Base-by-base conservation (phyloP, 2,888 invertebrate species). In the Helicoverpa assulta region DNA sequence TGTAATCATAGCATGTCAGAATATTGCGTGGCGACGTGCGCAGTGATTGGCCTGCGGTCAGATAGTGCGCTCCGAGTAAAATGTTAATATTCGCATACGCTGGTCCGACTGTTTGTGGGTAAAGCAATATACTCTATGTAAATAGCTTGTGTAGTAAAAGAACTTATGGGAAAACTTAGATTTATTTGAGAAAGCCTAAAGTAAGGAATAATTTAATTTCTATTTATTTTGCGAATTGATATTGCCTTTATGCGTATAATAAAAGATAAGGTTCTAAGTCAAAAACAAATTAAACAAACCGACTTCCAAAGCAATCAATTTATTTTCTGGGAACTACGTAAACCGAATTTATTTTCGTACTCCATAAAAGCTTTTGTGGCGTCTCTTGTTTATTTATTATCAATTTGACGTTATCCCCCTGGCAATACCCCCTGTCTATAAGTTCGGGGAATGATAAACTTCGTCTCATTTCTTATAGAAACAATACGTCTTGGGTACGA, bases 401-500 rank as follows among this genome's bases (percentile, higher is more conserved):
- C 43, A 43, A 43, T 43, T 16, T 16, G 16, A 43, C 21, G 8
- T 14, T 18, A 43, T 26, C 21, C 16, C 43, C 40, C 19, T 14
- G 5, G 7, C 16, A 75, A 55, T 19, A 19, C 26, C 5, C 12
- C n/a, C 19, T 19, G 8, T 52, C 37, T 26, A 43, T 51, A 43
- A 16, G n/a, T 18, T 59, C 69, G 18, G 12, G 50, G 16, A 58
- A 76, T 37, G 43, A 56, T 53, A 70, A 51, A 58, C 21, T 63
- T 51, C 37, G 19, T 52, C 70, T 43, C 70, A 59, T 52, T 64
- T 69, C 60, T 71, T 33, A 56, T n/a, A 53, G 18, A 21, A 72
- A 40, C 67, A 67, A 67, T 75, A 73, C 21, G 18, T 78, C 78
- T 75, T 73, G 12, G 26, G 53, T 14, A 8, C 10, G 59, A 62